Evolutionary conservation across 2,797 vertebrate species (phyloP), one percentile per base, ranked within the genome.

Genomic region (Phrynocephalus forsythii): DNA sequence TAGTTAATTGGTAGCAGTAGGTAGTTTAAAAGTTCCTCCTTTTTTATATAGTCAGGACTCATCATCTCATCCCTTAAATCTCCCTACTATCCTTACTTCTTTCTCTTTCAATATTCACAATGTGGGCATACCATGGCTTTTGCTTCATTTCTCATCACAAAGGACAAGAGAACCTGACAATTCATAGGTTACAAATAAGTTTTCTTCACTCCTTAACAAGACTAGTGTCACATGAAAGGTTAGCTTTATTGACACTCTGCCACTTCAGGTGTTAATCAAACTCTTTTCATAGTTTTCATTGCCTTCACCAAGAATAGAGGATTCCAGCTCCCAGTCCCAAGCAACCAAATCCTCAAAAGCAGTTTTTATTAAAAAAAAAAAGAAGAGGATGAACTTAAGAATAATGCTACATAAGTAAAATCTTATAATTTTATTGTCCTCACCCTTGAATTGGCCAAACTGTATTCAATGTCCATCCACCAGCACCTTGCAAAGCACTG

Each of bases 181-280:
- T 91, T 92, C 93, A 88, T 91, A 93, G 91, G 60, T 82, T 90
- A 90, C 11, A 89, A 76, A 69, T 84, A 86, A 52, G 11, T 0
- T 86, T 86, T 91, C 60, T 83, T 82, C 88, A 91, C 94, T 89
- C 85, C 88, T 79, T 93, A 93, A 93, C 79, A 82, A 87, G 84
- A 84, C 89, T 83, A 60, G 67, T 84, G 75, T 88, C 86, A 75
- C 90, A 90, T 90, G 92, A 94, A 94, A 94, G 94, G 92, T 89
- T 88, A 93, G 90, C 83, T 94, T 93, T 93, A 92, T 48, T 90
- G 88, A 91, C 81, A 76, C 30, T 92, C 79, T 86, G 89, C 79
- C 71, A 16, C 82, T 87, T 92, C 91, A 89, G 79, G 80, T 86
- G 75, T n/a, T 87, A 76, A 88, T 91, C 85, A 80, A 81, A 83